These are phyloP conservation scores for Octopus sinensis DNA, from an alignment of 1,140 invertebrate species.

Conservation along the genomic window DNA sequence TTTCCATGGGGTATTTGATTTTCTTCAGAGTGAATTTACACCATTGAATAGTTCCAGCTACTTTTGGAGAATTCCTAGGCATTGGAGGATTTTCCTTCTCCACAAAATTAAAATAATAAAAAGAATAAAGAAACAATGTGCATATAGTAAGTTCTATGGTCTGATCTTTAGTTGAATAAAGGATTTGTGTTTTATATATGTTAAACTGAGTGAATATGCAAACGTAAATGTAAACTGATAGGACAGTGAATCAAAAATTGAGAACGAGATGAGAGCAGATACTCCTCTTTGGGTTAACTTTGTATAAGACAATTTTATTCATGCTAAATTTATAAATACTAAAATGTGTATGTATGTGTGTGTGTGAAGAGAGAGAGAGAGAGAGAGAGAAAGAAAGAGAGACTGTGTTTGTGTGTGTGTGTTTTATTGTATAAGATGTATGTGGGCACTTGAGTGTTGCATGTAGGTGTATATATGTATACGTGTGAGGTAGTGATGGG, in stretches of 20 bases:
- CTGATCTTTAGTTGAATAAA: not conserved
- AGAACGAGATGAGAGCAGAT: not conserved
- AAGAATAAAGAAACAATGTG: not conserved
- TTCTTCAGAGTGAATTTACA: constrained; percentile 49
- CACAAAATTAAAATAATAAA: constrained; percentile 8
- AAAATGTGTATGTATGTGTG: no score
- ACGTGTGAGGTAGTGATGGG: no score
- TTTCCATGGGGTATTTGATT: constrained; percentile 56
- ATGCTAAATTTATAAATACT: no score
- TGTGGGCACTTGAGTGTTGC: no score
- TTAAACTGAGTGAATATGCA: not conserved
- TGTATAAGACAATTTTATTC: no score
- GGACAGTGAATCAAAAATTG: not conserved
- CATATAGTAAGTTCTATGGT: not conserved
- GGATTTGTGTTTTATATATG: not conserved
- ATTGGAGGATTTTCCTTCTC: constrained; percentile 46
- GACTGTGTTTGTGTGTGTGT: no score
- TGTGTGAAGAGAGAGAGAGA: no score
- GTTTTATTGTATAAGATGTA: no score
- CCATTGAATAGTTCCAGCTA: constrained; percentile 56
- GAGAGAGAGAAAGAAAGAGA: no score
- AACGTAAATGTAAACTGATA: not conserved
- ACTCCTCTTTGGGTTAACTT: no score
- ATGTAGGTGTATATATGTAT: no score
- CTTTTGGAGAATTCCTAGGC: constrained; percentile 52